phyloP scores from a whole-genome alignment of 1,140 invertebrate species.

The Zeugodacus cucurbitae region DNA sequence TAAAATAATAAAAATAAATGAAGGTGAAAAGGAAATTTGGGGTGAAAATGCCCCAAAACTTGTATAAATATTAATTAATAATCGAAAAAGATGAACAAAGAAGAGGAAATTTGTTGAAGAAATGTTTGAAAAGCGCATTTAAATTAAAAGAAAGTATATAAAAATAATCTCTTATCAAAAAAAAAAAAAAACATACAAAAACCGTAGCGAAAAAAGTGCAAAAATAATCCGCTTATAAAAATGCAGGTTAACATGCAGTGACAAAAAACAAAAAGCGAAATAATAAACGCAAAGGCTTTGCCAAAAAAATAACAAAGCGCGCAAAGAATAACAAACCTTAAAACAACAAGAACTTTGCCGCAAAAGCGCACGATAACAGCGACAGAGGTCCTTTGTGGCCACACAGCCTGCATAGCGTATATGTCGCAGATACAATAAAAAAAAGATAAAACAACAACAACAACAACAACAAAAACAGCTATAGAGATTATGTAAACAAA shows the following conservation, averaged over 20 bases:
- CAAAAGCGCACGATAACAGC: not conserved
- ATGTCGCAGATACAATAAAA: no score
- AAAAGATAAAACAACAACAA: no score
- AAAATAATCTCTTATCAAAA: not conserved
- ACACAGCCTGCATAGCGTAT: not conserved
- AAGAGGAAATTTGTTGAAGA: not conserved
- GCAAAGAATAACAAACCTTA: not conserved
- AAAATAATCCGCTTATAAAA: not conserved
- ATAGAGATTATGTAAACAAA: constrained; percentile 30
- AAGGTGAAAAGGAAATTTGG: no score
- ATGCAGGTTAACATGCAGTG: not conserved
- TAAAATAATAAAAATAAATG: no score
- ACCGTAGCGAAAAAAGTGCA: not conserved
- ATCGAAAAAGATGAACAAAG: not conserved
- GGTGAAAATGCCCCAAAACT: no score
- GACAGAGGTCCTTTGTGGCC: not conserved
- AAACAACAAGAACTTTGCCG: not conserved
- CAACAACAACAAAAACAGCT: not conserved
- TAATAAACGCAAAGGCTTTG: not conserved
- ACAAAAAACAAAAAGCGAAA: not conserved
- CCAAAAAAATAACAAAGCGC: not conserved
- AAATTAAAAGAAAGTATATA: not conserved
- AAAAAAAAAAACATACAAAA: not conserved
- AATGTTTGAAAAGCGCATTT: not conserved
- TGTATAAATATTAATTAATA: not conserved